These are phyloP conservation scores for Ellobium chinense DNA, from an alignment of 2,888 invertebrate genomes.

Conservation along the genomic window DNA sequence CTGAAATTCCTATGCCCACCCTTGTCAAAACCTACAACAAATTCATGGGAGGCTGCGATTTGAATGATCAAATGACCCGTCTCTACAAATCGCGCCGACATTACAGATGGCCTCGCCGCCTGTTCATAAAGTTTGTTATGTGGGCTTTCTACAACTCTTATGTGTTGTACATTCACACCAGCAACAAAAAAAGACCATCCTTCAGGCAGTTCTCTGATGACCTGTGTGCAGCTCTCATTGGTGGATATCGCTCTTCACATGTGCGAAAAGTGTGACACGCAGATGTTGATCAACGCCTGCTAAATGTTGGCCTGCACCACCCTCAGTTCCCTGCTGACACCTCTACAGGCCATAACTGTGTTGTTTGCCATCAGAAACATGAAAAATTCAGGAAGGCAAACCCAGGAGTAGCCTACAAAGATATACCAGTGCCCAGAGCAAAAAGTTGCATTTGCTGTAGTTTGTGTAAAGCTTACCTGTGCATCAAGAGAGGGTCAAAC, in stretches of 20 bases:
- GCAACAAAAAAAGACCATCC: background rate
- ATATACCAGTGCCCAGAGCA: background rate
- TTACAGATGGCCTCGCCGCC: conserved; percentile 43
- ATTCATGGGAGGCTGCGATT: conserved; percentile 48
- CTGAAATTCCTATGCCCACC: conserved; percentile 29
- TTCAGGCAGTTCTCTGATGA: background rate
- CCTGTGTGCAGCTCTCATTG: background rate
- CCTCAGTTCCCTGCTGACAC: conserved; percentile 1
- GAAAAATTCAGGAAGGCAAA: background rate
- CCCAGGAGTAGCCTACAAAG: conserved; percentile 12
- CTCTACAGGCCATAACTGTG: conserved; percentile 6
- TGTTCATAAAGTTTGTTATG: conserved; percentile 48
- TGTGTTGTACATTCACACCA: background rate
- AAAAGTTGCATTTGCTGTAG: background rate
- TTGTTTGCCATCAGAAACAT: conserved; percentile 4
- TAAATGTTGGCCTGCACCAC: background rate
- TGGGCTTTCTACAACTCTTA: conserved; percentile 16
- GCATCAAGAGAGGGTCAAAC: conserved; percentile 2
- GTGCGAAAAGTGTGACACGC: background rate
- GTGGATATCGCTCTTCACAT: background rate
- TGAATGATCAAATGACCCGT: conserved; percentile 48
- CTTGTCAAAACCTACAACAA: conserved; percentile 38
- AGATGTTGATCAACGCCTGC: background rate
- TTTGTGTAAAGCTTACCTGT: background rate
- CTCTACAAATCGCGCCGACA: conserved; percentile 40